Percentiles rank a stretch among this genome's conserved stretches.
Conservation (phyloP, 2,113 vertebrate species). For the Psittacula cyanocephala region DNA sequence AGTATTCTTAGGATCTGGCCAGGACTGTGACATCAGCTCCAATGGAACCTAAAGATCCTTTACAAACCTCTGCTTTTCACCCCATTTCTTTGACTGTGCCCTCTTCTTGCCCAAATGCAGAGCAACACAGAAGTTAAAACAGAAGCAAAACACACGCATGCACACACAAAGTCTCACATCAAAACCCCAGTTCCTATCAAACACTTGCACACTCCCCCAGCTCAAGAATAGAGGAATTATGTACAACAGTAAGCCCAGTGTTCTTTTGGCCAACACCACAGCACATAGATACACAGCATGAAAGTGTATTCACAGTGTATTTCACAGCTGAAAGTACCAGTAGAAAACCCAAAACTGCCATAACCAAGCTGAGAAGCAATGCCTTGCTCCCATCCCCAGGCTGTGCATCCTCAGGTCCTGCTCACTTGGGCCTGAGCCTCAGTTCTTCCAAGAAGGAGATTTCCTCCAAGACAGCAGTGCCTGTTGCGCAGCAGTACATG, state of each 20-base stretch:
- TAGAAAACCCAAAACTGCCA: background rate
- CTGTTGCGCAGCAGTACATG: background rate
- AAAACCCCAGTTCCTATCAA: background rate
- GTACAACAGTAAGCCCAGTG: background rate
- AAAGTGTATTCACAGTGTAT: no score
- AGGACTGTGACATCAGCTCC: background rate
- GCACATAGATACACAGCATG: background rate
- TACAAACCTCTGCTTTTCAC: background rate
- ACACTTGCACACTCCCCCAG: background rate
- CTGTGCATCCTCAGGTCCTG: rapidly evolving
- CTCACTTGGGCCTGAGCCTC: background rate
- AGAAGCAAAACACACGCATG: background rate
- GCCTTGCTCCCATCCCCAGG: background rate
- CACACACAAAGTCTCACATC: background rate
- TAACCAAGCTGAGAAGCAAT: background rate
- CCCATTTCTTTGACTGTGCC: background rate
- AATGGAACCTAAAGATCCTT: background rate
- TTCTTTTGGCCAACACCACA: background rate
- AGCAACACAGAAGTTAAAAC: background rate
- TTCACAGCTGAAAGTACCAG: background rate
- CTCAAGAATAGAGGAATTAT: background rate
- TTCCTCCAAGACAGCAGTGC: background rate
- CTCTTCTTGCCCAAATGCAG: background rate
- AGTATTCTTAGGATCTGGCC: background rate
- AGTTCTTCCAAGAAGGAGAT: background rate